Base-by-base conservation (phyloP, 2,113 vertebrate species). In the Nettapus auritus region DNA sequence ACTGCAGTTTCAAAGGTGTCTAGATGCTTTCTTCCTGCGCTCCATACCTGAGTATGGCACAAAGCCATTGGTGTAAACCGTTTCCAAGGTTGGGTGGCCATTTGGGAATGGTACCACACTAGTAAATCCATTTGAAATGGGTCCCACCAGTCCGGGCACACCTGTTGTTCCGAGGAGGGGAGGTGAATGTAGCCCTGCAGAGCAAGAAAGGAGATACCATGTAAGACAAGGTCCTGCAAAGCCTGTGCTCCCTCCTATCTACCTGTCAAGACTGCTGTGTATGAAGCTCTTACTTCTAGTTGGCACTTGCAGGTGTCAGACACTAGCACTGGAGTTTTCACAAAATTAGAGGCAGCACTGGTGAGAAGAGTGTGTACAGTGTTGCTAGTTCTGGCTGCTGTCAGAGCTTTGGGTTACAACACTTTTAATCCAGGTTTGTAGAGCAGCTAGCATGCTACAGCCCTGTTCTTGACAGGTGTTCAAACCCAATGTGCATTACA, bases 11-110 rank as follows among this genome's bases (percentile, higher is more conserved):
- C 42, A 25, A 16, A 42, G 26, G 26, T 63, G 8, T 79, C 52
- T 66, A 23, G 33, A n/a, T 50, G 26, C 7, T 34, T 56, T 68
- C 62, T 33, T 3, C 69, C 71, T 29, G 34, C 14, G 67, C 28
- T 31, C 62, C 20, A 2, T 98, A 98, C 98, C 98, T 97, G 99
- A 98, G 97, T 99, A 99, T 46, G 99, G 98, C 66, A 99, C 98
- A 85, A 99, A 98, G 94, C 99, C 99, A 4, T 99, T 99, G 97
- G 99, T 98, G 97, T 99, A 99, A 90, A 99, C 97, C 0, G 99
- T 98, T 98, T 99, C 99, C 97, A 99, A 98, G 48, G 99, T 96
- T 1, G 99, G 99, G 96, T 99, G 99, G 78, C 98, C 98, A 6
- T 98, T 99, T 63, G 99, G 98, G 97, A 99, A 99, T 77, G 99